These are phyloP conservation scores for Eilema griseolum DNA, from an alignment of 2,888 invertebrate genomes.

Conservation along the genomic window DNA sequence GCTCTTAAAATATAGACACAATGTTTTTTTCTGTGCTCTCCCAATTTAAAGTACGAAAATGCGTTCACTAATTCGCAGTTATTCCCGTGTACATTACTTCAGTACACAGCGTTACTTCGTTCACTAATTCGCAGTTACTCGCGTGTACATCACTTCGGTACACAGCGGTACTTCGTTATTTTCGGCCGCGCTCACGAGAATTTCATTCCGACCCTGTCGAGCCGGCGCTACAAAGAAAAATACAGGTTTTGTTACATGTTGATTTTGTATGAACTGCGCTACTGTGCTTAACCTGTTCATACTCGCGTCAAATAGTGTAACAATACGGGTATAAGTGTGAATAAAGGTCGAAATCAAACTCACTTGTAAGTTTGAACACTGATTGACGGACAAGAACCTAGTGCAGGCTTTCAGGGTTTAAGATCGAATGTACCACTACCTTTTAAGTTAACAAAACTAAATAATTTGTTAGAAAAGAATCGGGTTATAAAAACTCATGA, in stretches of 20 bases:
- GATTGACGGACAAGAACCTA: too few relatives aligned
- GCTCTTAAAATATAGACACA: neutral
- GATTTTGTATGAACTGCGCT: slow-evolving; percentile 12
- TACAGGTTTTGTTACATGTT: slow-evolving; percentile 8
- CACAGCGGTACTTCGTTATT: slow-evolving; percentile 45
- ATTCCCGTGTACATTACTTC: slow-evolving; percentile 5
- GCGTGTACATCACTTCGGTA: slow-evolving; percentile 22
- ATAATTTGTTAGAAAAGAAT: too few relatives aligned
- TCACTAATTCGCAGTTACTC: slow-evolving; percentile 27
- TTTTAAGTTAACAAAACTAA: too few relatives aligned
- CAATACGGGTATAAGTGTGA: neutral
- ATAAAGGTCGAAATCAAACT: neutral
- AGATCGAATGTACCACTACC: too few relatives aligned
- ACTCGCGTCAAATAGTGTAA: neutral
- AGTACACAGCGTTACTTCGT: slow-evolving; percentile 33
- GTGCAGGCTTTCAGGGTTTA: too few relatives aligned
- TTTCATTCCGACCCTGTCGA: slow-evolving; percentile 52
- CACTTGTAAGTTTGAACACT: too few relatives aligned
- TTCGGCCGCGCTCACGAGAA: slow-evolving; percentile 48
- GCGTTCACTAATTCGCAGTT: slow-evolving; percentile 19
- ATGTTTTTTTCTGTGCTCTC: neutral
- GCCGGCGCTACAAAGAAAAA: slow-evolving; percentile 25
- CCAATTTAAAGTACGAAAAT: slow-evolving; percentile 15
- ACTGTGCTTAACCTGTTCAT: neutral
- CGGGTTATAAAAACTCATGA: too few relatives aligned